Evolutionary conservation across 1,140 invertebrate species (phyloP), one percentile per base, ranked within the genome.

Genomic region (Formica exsecta): DNA sequence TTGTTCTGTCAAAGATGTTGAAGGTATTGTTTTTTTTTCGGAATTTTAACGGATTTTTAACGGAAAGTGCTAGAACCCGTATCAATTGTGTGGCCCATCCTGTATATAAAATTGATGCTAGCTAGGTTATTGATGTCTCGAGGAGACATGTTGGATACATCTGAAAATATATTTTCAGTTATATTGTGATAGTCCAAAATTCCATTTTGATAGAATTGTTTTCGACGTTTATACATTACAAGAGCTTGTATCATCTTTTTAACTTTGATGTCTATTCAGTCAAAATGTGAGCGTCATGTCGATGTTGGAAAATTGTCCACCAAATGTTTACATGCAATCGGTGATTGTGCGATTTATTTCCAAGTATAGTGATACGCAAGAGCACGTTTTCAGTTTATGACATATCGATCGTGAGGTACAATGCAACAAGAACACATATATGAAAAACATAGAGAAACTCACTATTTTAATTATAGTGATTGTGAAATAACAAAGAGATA

Each of bases 391-490:
- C n/a, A 66, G 64, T 25, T 77, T 65, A 11, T 29, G 61, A 65
- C 22, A 41, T 29, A 16, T 51, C 32, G 19, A 44, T n/a, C 8
- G 38, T n/a, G 32, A 51, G 62, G n/a, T 25, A 29, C 16, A 19
- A 19, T 41, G 11, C 64, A 65, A 79, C 44, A 80, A 80, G 16
- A 57, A 73, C 41, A 36, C 25, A 66, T 4, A 22, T 65, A 44
- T 19, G 8, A 41, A 41, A 32, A 44, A 22, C 16, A 22, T 25
- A 51, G 32, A 77, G 41, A 59, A 61, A 13, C 11, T 44, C 64
- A 22, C 3, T n/a, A n/a, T 13, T 68, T 83, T 83, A 83, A 81
- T 73, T 81, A 59, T 57, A 61, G 32, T 44, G 44, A 73, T 81
- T 59, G 54, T 25, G 54, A 74, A 41, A 41, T 29, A 61, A 41